Evolutionary conservation across 1,140 invertebrate species (phyloP).

Genomic region (Palaemon carinicauda): DNA sequence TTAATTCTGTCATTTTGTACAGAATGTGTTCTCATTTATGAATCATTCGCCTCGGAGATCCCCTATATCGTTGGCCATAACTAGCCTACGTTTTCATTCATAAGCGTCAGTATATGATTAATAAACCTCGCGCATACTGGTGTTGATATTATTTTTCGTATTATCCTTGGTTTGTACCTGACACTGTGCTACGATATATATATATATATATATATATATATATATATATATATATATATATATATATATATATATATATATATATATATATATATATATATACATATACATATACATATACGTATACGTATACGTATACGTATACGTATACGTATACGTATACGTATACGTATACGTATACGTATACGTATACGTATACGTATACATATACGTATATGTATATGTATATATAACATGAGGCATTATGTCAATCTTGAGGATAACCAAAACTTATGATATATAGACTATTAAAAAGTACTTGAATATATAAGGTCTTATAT

Average conservation of each 20-base stretch:
- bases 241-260: constrained; percentile 4
- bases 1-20: no score
- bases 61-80: no score
- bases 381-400: constrained; percentile 23
- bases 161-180: no score
- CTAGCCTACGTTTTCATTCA: no score
- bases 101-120: no score
- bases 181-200: no score
- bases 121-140: no score
- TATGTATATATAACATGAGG: no score
- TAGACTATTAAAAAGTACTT: neutral
- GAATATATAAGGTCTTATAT: neutral
- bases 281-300: constrained; percentile 25
- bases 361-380: constrained; percentile 3
- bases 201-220: no score
- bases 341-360: neutral
- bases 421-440: neutral
- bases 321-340: constrained; percentile 13
- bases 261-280: constrained; percentile 18
- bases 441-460: neutral
- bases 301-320: neutral
- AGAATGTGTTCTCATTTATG: no score
- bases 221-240: constrained; percentile 5
- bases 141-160: no score
- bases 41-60: no score